These are phyloP conservation scores for Vulpes vulpes DNA, from an alignment of 2,113 vertebrate species.

Conservation along the genomic window DNA sequence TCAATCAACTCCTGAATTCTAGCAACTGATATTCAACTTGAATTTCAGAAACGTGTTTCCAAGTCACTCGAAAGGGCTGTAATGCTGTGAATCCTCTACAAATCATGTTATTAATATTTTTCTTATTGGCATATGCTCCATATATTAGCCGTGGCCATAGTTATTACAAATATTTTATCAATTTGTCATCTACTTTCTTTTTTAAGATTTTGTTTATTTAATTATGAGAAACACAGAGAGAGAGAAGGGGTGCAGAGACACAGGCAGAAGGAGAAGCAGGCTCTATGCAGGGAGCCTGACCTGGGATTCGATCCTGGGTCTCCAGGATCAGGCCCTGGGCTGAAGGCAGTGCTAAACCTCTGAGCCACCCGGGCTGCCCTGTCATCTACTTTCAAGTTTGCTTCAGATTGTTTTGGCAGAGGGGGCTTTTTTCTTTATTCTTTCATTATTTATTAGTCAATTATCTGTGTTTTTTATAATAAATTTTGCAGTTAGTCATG, in stretches of 20 bases:
- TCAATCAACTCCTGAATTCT: slow-evolving; percentile 19
- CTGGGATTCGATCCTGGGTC: too few species aligned
- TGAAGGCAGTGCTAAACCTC: too few species aligned
- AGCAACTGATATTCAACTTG: neutral
- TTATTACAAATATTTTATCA: neutral
- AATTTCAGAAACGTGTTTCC: slow-evolving; percentile 22
- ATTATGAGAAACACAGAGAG: too few species aligned
- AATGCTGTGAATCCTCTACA: neutral
- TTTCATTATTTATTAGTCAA: neutral
- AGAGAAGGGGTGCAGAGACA: too few species aligned
- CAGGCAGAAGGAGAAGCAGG: too few species aligned
- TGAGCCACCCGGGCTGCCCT: neutral
- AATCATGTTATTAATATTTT: neutral
- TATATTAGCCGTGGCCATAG: neutral
- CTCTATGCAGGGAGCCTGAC: too few species aligned
- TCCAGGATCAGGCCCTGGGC: too few species aligned
- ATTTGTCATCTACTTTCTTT: slow-evolving; percentile 23
- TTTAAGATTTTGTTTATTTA: too few species aligned
- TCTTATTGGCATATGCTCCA: neutral
- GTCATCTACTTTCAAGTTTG: slow-evolving; percentile 30
- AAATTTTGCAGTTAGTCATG: neutral
- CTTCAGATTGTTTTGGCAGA: neutral
- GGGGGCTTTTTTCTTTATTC: neutral
- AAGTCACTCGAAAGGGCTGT: neutral
- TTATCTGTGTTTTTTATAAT: slow-evolving; percentile 18